These are phyloP conservation scores for Chromis chromis DNA, from an alignment of 2,797 vertebrate genomes.

Conservation along the genomic window DNA sequence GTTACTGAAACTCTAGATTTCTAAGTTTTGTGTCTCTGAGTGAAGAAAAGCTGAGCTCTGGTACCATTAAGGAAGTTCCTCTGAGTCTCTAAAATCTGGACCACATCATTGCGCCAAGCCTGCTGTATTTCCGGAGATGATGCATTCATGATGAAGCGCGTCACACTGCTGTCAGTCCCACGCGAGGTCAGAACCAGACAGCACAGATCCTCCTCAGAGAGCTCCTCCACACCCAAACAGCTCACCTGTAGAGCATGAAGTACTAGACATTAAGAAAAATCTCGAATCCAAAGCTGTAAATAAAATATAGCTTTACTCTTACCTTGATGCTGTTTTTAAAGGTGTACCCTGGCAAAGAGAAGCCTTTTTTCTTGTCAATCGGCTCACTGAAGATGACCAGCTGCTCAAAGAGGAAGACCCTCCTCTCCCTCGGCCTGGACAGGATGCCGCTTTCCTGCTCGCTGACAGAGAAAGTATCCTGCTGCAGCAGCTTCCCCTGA, in stretches of 20 bases:
- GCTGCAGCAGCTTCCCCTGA: conserved; percentile 92
- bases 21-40: too few species aligned
- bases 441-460: conserved; percentile 87
- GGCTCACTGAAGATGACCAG: conserved; percentile 94
- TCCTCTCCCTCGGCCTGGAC: conserved; percentile 87
- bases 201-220: conserved; percentile 83
- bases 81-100: conserved; percentile 91
- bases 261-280: conserved; percentile 1
- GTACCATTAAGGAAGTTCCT: conserved; percentile 93
- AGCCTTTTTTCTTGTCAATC: conserved; percentile 90
- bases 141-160: conserved; percentile 87
- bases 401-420: conserved; percentile 94
- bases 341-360: conserved; percentile 87
- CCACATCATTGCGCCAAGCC: conserved; percentile 89
- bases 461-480: conserved; percentile 90
- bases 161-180: conserved; percentile 83
- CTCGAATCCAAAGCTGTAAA: neutral
- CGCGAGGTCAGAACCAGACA: conserved; percentile 89
- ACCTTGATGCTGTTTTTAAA: conserved; percentile 95
- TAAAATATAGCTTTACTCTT: neutral
- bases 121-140: conserved; percentile 80
- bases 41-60: conserved; percentile 4
- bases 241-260: conserved; percentile 83
- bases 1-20: too few species aligned
- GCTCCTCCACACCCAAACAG: conserved; percentile 89